These are phyloP conservation scores for Danaus melanippus DNA, from an alignment of 1,140 invertebrate genomes.

Conservation along the genomic window DNA sequence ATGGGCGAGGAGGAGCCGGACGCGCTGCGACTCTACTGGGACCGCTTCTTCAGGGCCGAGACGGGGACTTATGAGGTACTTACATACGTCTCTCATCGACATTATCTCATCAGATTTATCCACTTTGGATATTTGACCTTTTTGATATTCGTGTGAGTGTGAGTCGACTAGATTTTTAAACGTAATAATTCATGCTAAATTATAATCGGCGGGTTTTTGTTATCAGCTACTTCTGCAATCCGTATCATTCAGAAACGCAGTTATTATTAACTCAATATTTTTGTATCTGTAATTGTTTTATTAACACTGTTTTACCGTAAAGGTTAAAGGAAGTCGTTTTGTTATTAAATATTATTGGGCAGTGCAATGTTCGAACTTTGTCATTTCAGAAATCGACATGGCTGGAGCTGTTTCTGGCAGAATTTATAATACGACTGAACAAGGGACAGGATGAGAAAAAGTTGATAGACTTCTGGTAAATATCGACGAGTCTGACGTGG, in stretches of 20 bases:
- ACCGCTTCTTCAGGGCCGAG: slow-evolving; percentile 74
- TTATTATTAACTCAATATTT: too few species aligned
- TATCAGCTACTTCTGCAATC: too few species aligned
- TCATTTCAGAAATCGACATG: slow-evolving; percentile 76
- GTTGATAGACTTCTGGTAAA: slow-evolving; percentile 75
- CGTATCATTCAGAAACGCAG: too few species aligned
- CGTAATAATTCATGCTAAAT: too few species aligned
- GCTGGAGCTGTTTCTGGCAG: slow-evolving; percentile 77
- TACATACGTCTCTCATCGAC: slow-evolving; percentile 3
- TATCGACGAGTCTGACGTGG: slow-evolving; percentile 38
- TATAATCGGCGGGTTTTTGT: too few species aligned
- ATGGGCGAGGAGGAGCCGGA: slow-evolving; percentile 53
- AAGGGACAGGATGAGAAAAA: slow-evolving; percentile 74
- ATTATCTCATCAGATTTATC: background rate
- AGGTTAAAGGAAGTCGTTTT: background rate
- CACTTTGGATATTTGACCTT: background rate
- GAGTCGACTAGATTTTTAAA: too few species aligned
- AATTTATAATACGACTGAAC: slow-evolving; percentile 74
- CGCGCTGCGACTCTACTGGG: slow-evolving; percentile 70
- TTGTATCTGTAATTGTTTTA: background rate
- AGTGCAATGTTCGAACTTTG: slow-evolving; percentile 10
- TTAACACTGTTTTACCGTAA: background rate
- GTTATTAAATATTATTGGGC: too few species aligned
- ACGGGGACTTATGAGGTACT: slow-evolving; percentile 74
- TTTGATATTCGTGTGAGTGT: background rate